A percentile compares a stretch with the other conserved stretches of the same genome.
Evolutionary conservation across 2,888 invertebrate species (phyloP).

Genomic region (Nymphalis c-album): DNA sequence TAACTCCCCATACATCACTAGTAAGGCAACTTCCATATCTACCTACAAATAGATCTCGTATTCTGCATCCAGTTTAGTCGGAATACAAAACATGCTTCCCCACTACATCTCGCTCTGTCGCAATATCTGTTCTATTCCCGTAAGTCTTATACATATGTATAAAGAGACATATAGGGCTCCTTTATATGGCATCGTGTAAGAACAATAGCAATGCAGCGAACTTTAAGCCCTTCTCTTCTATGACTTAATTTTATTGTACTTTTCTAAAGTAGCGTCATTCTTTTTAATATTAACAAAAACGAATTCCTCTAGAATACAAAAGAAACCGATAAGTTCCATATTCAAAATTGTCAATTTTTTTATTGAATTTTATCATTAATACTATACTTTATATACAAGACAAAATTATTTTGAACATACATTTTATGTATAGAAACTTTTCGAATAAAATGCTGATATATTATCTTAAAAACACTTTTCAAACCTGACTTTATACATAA

Average conservation of each 20-base stretch:
- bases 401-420: neutral
- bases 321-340: too few species aligned
- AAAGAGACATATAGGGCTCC: conserved; percentile 36
- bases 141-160: conserved; percentile 44
- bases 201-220: conserved; percentile 28
- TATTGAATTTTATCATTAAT: too few species aligned
- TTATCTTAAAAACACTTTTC: neutral
- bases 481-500: conserved; percentile 6
- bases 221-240: conserved; percentile 8
- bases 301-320: too few species aligned
- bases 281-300: neutral
- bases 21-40: conserved; percentile 32
- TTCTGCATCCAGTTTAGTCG: conserved; percentile 46
- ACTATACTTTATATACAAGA: too few species aligned
- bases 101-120: conserved; percentile 48
- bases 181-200: conserved; percentile 27
- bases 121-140: conserved; percentile 51
- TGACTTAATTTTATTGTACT: conserved; percentile 1
- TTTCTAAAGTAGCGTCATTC: neutral
- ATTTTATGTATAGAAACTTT: neutral
- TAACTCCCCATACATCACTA: conserved; percentile 28
- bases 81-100: conserved; percentile 52
- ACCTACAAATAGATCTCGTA: conserved; percentile 41
- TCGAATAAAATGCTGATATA: neutral
- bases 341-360: too few species aligned